These are phyloP conservation scores for Colius striatus DNA, from an alignment of 2,113 vertebrate species.

Conservation along the genomic window DNA sequence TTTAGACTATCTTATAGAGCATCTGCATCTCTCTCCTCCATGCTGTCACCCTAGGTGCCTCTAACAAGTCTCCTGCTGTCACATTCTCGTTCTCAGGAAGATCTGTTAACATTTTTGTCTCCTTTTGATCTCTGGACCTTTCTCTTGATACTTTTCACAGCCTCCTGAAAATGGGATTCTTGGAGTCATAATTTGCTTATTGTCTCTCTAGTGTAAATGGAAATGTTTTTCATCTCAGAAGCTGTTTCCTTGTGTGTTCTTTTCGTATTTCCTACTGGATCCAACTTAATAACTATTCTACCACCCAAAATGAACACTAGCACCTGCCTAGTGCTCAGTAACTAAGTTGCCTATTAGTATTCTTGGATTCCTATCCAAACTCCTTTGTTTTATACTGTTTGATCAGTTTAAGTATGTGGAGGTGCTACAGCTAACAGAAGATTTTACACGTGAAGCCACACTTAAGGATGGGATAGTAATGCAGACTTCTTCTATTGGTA, in stretches of 20 bases:
- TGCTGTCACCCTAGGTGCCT: conserved; percentile 36
- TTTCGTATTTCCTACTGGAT: neutral
- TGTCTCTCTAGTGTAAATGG: conserved; percentile 48
- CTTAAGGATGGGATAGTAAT: neutral
- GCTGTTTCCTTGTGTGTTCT: neutral
- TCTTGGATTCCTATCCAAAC: neutral
- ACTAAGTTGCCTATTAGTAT: neutral
- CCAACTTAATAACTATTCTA: neutral
- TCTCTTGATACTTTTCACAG: conserved; percentile 42
- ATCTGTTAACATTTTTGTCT: conserved; percentile 39
- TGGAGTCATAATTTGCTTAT: conserved; percentile 33
- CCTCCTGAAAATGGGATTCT: conserved; percentile 45
- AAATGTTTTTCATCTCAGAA: conserved; percentile 16
- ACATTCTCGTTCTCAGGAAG: conserved; percentile 39
- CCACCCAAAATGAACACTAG: neutral
- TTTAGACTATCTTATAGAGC: conserved; percentile 8
- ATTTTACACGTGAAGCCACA: neutral
- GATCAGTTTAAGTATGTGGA: neutral
- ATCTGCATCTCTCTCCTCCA: neutral
- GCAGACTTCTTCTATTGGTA: neutral
- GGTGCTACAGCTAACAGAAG: neutral
- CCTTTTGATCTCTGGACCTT: conserved; percentile 47
- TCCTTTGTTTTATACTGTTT: neutral
- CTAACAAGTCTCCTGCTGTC: conserved; percentile 22
- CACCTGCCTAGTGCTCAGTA: neutral